These are phyloP conservation scores for Trochalopteron elliotii DNA, from an alignment of 2,113 vertebrate species.

Conservation along the genomic window DNA sequence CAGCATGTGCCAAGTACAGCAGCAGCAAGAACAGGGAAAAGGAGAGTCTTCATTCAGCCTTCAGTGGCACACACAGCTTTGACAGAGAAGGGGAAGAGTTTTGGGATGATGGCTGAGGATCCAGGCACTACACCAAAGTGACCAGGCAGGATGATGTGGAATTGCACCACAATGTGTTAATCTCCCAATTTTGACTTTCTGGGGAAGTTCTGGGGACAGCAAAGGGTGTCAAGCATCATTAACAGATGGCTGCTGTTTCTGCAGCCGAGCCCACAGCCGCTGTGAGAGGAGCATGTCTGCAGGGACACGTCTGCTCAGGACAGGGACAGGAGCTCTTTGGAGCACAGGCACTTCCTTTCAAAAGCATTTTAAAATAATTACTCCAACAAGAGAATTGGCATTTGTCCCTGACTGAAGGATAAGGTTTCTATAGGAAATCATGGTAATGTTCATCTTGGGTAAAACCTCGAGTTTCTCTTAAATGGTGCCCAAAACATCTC, in stretches of 20 bases:
- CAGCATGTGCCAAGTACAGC: not conserved
- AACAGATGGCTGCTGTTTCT: not conserved
- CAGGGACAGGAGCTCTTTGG: not conserved
- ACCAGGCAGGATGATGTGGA: not conserved
- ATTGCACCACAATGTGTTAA: not conserved
- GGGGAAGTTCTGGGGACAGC: not conserved
- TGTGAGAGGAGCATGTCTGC: not conserved
- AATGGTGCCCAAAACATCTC: not conserved
- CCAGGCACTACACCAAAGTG: not conserved
- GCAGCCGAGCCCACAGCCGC: rapidly evolving
- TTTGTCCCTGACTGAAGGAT: not conserved
- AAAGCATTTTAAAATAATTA: not conserved
- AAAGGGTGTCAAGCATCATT: not conserved
- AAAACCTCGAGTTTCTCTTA: not conserved
- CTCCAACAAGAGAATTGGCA: not conserved
- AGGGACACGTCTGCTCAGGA: not conserved
- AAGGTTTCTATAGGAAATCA: not conserved
- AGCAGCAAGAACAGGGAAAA: not conserved
- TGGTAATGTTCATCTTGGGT: not conserved
- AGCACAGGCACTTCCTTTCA: not conserved
- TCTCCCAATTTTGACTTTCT: not conserved
- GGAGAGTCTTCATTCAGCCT: not conserved
- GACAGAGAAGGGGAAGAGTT: not conserved
- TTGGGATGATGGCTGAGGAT: not conserved
- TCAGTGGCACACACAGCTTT: not conserved